These are phyloP conservation scores for Lottia gigantea DNA, from an alignment of 2,888 invertebrate species.

Conservation along the genomic window DNA sequence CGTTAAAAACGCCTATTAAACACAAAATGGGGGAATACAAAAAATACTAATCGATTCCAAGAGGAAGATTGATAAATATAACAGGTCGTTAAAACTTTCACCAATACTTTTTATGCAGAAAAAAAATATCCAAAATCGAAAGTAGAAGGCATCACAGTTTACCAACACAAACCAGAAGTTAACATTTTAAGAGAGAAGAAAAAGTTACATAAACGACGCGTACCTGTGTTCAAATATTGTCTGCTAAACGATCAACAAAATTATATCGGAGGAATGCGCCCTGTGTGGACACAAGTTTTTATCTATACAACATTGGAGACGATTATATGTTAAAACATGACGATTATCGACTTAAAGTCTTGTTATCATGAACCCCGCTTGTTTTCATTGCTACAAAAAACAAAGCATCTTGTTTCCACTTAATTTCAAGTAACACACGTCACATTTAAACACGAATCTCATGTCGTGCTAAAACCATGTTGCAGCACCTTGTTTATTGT, in stretches of 20 bases:
- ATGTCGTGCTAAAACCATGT: not conserved
- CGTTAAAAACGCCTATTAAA: too few species aligned
- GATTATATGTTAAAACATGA: constrained; percentile 6
- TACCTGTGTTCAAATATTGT: not conserved
- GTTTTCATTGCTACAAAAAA: too few species aligned
- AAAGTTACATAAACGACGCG: not conserved
- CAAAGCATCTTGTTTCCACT: constrained; percentile 3
- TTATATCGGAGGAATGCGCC: constrained; percentile 9
- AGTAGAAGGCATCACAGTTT: too few species aligned
- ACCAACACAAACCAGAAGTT: too few species aligned
- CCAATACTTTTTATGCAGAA: too few species aligned
- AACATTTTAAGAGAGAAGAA: not conserved
- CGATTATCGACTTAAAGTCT: not conserved
- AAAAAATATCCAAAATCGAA: too few species aligned
- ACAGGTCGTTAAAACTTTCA: too few species aligned
- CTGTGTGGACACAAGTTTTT: constrained; percentile 2
- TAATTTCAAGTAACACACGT: constrained; percentile 4
- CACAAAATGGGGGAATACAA: too few species aligned
- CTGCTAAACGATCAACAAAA: not conserved
- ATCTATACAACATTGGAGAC: constrained; percentile 5
- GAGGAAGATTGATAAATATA: too few species aligned
- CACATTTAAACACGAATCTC: constrained; percentile 2
- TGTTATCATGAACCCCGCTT: too few species aligned
- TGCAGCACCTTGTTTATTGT: not conserved
- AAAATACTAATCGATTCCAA: too few species aligned